Evolutionary conservation across 2,888 invertebrate species (phyloP).

Genomic region (Julus scandinavius): DNA sequence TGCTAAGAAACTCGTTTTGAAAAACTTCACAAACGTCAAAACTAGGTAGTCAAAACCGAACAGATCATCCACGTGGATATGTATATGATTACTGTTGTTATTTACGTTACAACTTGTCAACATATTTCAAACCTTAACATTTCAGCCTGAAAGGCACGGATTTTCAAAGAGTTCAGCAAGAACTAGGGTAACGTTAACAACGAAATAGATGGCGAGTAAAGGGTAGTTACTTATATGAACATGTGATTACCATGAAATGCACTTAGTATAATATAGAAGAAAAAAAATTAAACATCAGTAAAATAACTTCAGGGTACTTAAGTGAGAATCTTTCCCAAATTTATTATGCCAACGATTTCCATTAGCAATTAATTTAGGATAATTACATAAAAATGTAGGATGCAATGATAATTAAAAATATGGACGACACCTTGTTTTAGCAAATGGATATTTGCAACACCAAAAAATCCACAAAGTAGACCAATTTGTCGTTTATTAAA

Average conservation of each 20-base stretch:
- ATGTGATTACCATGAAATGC: not conserved
- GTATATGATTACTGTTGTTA: conserved; percentile 15
- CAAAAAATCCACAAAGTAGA: no score
- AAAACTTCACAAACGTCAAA: conserved; percentile 8
- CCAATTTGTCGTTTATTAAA: no score
- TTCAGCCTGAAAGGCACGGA: not conserved
- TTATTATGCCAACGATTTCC: no score
- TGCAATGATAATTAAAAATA: no score
- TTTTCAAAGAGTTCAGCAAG: not conserved
- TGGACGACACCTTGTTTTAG: no score
- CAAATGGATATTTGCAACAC: no score
- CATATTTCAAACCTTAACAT: not conserved
- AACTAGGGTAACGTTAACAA: not conserved
- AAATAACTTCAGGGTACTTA: no score
- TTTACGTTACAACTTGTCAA: conserved; percentile 15
- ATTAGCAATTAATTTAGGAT: no score
- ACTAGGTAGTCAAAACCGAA: no score
- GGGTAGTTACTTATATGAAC: not conserved
- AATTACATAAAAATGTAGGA: no score
- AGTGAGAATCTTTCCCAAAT: no score
- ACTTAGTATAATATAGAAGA: not conserved
- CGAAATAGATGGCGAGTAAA: not conserved
- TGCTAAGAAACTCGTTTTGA: not conserved
- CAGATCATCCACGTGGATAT: not conserved
- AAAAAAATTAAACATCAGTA: no score